Conservation (phyloP, 2,113 vertebrate genomes). For the Mobula birostris region DNA sequence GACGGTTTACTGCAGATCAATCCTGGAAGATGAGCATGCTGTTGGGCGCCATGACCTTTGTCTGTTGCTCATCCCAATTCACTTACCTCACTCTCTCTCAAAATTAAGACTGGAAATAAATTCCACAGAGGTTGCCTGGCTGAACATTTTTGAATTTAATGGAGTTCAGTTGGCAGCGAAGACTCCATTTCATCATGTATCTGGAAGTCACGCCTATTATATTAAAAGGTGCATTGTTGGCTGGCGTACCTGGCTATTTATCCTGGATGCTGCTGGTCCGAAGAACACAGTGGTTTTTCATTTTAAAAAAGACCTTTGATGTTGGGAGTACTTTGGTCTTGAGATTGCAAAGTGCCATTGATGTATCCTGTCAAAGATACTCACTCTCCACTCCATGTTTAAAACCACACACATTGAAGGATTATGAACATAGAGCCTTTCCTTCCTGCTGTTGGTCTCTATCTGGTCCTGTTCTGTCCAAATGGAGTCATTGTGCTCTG, state of each 20-base stretch:
- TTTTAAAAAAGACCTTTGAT: not conserved
- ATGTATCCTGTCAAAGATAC: not conserved
- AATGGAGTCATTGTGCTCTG: not conserved
- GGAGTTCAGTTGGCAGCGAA: not conserved
- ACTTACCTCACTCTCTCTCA: not conserved
- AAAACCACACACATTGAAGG: not conserved
- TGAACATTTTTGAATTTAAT: not conserved
- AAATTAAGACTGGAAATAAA: not conserved
- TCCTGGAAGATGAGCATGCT: not conserved
- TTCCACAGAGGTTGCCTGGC: not conserved
- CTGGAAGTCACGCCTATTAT: not conserved
- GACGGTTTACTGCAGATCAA: not conserved
- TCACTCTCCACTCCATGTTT: constrained; percentile 2
- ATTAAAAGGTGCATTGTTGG: constrained; percentile 1
- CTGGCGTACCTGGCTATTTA: not conserved
- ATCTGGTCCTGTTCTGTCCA: not conserved
- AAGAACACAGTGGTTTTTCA: not conserved
- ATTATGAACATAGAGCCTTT: not conserved
- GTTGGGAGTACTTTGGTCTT: not conserved
- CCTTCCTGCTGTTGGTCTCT: not conserved
- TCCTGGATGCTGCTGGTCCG: not conserved
- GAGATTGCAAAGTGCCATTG: not conserved
- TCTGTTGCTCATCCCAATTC: not conserved
- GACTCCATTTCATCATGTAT: not conserved
- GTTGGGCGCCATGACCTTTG: not conserved